Conservation (phyloP, 2,888 invertebrate genomes). For the Cheilosia vulpina region DNA sequence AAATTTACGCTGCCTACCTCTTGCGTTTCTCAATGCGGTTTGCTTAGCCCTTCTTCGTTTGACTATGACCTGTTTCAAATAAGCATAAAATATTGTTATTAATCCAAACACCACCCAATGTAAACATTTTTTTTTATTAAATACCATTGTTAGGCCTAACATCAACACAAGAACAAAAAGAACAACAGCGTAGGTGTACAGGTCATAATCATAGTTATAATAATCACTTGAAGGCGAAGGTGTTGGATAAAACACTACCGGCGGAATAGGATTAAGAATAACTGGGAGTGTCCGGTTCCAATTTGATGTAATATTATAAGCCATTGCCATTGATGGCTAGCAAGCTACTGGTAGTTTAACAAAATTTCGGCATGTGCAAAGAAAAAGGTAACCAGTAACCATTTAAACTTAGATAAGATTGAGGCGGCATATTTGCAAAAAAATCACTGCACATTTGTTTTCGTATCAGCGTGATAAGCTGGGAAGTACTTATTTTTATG, state of each 20-base stretch:
- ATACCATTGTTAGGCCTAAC: conserved; percentile 24
- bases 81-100: neutral
- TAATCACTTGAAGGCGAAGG: neutral
- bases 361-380: conserved; percentile 5
- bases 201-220: conserved; percentile 10
- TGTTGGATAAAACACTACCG: conserved; percentile 14
- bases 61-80: conserved; percentile 3
- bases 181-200: conserved; percentile 14
- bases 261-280: neutral
- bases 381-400: conserved; percentile 7
- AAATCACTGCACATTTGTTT: neutral
- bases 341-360: conserved; percentile 24
- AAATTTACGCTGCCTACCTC: conserved; percentile 10
- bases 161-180: conserved; percentile 17
- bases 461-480: conserved; percentile 33
- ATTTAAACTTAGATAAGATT: conserved; percentile 37
- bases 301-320: neutral
- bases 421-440: conserved; percentile 5
- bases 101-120: no score
- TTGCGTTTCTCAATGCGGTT: neutral
- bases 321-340: conserved; percentile 41
- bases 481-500: conserved; percentile 11
- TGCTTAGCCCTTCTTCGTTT: neutral
- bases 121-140: neutral
- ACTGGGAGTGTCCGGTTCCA: neutral